Conservation (phyloP, 2,888 invertebrate genomes). For the Cheilosia variabilis region DNA sequence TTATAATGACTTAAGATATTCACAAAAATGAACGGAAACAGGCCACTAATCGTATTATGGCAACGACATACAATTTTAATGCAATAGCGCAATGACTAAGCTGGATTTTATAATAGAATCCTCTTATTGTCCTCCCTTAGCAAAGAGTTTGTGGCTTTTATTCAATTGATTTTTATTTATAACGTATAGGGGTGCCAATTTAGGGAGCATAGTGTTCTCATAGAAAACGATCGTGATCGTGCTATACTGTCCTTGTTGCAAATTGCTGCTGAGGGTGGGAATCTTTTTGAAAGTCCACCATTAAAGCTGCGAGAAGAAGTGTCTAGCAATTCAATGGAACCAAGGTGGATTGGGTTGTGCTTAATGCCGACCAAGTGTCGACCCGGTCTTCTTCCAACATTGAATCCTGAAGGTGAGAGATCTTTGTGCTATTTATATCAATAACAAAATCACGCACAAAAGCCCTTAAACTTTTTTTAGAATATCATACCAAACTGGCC, state of each 20-base stretch:
- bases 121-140: background rate
- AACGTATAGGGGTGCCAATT: slow-evolving; percentile 88
- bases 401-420: slow-evolving; percentile 78
- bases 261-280: slow-evolving; percentile 81
- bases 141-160: background rate
- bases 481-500: slow-evolving; percentile 78
- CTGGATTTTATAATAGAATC: background rate
- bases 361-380: slow-evolving; percentile 82
- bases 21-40: too few species aligned
- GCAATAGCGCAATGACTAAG: too few species aligned
- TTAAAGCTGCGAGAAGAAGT: slow-evolving; percentile 78
- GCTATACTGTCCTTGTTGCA: slow-evolving; percentile 85
- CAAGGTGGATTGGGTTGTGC: slow-evolving; percentile 81
- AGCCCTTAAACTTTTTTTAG: slow-evolving; percentile 65
- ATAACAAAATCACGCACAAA: background rate
- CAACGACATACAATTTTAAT: too few species aligned
- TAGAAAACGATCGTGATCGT: slow-evolving; percentile 87
- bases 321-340: slow-evolving; percentile 77
- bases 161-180: background rate
- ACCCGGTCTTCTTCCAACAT: slow-evolving; percentile 81
- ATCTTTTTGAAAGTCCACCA: slow-evolving; percentile 80
- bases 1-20: too few species aligned
- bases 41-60: too few species aligned
- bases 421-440: background rate
- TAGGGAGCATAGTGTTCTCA: slow-evolving; percentile 88